phyloP scores from a whole-genome alignment of 2,113 vertebrate species.

The Corvus moneduloides region DNA sequence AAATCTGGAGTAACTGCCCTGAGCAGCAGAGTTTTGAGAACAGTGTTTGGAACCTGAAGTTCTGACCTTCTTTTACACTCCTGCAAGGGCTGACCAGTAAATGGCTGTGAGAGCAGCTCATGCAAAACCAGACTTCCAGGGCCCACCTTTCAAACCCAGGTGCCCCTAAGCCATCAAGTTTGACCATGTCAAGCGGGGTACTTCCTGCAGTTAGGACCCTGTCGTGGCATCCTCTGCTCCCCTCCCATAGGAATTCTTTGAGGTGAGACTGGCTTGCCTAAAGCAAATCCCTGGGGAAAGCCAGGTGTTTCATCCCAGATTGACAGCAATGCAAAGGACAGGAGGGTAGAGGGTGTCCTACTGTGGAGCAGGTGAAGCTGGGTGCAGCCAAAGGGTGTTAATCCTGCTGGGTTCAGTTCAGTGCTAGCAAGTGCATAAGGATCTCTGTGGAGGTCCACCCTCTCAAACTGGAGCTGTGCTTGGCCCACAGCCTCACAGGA shows the following conservation, averaged over 20 bases:
- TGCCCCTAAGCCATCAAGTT: neutral
- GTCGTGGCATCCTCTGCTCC: neutral
- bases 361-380: neutral
- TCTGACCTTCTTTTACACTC: neutral
- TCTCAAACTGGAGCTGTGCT: neutral
- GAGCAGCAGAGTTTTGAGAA: neutral
- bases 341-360: neutral
- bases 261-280: neutral
- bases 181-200: rapidly evolving
- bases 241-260: rapidly evolving
- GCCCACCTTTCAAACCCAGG: neutral
- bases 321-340: neutral
- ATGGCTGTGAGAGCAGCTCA: rapidly evolving
- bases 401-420: neutral
- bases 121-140: neutral
- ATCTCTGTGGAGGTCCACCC: neutral
- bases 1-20: neutral
- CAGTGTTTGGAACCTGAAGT: neutral
- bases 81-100: neutral
- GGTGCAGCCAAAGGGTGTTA: neutral
- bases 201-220: neutral
- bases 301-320: neutral
- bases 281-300: neutral
- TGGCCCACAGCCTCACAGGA: neutral
- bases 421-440: neutral